Percentiles rank a stretch among this genome's conserved stretches.
phyloP scores from a whole-genome alignment of 2,888 invertebrate species.

The Bellardia bayeri region DNA sequence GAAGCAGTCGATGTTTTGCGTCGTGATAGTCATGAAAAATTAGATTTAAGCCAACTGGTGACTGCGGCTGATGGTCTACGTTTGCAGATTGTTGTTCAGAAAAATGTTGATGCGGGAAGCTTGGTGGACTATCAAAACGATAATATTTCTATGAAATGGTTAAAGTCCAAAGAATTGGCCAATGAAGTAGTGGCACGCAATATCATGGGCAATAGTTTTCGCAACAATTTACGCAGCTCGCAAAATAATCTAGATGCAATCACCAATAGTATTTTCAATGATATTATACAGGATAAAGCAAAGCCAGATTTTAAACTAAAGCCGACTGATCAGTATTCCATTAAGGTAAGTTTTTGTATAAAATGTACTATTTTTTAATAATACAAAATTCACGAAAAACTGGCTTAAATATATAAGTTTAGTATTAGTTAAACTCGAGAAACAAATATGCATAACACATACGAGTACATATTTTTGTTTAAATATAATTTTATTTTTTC shows the following conservation, averaged over 20 bases:
- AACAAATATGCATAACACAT: too few species aligned
- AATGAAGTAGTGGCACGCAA: slow-evolving; percentile 66
- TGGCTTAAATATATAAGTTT: too few species aligned
- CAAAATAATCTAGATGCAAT: slow-evolving; percentile 87
- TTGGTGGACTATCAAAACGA: slow-evolving; percentile 79
- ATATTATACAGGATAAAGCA: slow-evolving; percentile 88
- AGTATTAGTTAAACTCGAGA: too few species aligned
- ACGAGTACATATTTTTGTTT: too few species aligned
- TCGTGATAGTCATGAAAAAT: slow-evolving; percentile 81
- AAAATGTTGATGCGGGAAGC: slow-evolving; percentile 63
- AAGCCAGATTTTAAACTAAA: slow-evolving; percentile 36
- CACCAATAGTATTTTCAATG: slow-evolving; percentile 91
- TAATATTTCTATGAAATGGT: slow-evolving; percentile 72
- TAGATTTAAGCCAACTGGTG: slow-evolving; percentile 82
- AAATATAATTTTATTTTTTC: slow-evolving; percentile 16
- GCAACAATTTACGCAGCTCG: slow-evolving; percentile 31
- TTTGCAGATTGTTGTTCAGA: slow-evolving; percentile 85
- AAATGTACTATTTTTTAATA: too few species aligned
- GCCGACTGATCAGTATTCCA: slow-evolving; percentile 85
- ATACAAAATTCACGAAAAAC: too few species aligned
- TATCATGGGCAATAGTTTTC: slow-evolving; percentile 46
- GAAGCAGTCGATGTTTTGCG: slow-evolving; percentile 86
- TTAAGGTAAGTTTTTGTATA: slow-evolving; percentile 84
- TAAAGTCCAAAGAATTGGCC: slow-evolving; percentile 66
- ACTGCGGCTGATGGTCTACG: slow-evolving; percentile 85